A percentile compares a stretch with the other conserved stretches of the same genome.
Conservation (phyloP, 1,140 invertebrate species). For the Papilio glaucus region DNA sequence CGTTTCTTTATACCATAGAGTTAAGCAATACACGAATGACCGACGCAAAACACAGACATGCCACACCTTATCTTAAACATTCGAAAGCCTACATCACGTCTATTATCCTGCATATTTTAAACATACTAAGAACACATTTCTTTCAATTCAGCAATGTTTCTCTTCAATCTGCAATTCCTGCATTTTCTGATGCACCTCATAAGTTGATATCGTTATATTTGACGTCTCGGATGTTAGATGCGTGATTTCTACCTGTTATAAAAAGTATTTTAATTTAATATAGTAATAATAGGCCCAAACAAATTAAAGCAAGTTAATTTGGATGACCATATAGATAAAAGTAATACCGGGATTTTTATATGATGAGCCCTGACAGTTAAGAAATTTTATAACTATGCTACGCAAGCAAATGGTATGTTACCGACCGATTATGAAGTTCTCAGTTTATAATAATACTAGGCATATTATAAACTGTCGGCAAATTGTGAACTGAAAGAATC, state of each 20-base stretch:
- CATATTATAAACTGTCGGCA: no score
- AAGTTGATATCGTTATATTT: slow-evolving; percentile 65
- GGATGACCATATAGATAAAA: neutral
- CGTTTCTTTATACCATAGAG: neutral
- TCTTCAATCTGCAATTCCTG: slow-evolving; percentile 54
- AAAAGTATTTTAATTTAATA: slow-evolving; percentile 30
- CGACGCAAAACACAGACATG: slow-evolving; percentile 5
- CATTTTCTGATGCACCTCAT: slow-evolving; percentile 67
- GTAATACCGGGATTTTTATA: neutral
- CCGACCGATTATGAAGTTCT: no score
- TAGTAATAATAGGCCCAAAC: neutral
- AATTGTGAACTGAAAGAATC: no score
- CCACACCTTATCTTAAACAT: neutral
- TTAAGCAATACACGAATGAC: neutral
- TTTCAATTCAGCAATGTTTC: slow-evolving; percentile 50
- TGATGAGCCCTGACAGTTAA: neutral
- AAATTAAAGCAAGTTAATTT: neutral
- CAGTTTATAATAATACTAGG: no score
- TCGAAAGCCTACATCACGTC: slow-evolving; percentile 16
- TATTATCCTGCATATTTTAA: neutral
- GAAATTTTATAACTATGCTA: neutral
- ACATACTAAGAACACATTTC: slow-evolving; percentile 6
- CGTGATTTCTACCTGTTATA: slow-evolving; percentile 66
- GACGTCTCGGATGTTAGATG: slow-evolving; percentile 70
- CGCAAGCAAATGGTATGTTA: neutral